These are phyloP conservation scores for Sinonovacula constricta DNA, from an alignment of 1,140 invertebrate species.

Conservation along the genomic window DNA sequence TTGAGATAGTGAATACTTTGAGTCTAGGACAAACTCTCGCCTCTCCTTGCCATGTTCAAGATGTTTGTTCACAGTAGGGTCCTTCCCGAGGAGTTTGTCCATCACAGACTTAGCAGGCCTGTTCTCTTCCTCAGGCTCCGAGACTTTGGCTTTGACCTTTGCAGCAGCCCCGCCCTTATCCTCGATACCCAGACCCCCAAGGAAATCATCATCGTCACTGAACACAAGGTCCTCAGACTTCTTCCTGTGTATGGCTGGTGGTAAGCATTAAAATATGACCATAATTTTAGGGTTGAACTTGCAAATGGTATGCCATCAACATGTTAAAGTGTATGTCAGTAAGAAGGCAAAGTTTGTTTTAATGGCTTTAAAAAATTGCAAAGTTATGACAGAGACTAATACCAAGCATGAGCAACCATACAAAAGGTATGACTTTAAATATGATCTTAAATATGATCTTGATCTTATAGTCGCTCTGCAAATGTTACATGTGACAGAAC, in stretches of 20 bases:
- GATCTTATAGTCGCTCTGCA: too few species aligned
- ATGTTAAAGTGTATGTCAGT: background rate
- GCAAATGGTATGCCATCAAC: background rate
- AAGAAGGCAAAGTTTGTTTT: background rate
- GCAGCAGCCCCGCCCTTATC: conserved; percentile 37
- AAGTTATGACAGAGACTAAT: background rate
- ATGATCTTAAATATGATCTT: too few species aligned
- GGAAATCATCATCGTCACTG: conserved; percentile 65
- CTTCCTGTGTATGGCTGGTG: conserved; percentile 42
- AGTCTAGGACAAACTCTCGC: conserved; percentile 66
- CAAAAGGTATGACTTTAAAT: background rate
- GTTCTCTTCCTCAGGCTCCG: conserved; percentile 35
- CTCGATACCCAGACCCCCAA: conserved; percentile 60
- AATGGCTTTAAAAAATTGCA: background rate
- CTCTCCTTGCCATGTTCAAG: conserved; percentile 58
- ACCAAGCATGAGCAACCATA: background rate
- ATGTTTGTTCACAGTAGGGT: conserved; percentile 48
- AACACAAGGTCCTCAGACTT: conserved; percentile 64
- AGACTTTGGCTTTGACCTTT: conserved; percentile 33
- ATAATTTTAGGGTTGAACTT: background rate
- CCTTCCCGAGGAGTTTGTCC: conserved; percentile 65
- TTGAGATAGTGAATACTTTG: conserved; percentile 61
- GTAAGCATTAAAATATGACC: background rate
- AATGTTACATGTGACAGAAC: too few species aligned
- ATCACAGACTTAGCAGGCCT: conserved; percentile 61